Evolutionary conservation across 2,888 invertebrate genomes (phyloP).

Genomic region (Scaptomyza caliginosa): DNA sequence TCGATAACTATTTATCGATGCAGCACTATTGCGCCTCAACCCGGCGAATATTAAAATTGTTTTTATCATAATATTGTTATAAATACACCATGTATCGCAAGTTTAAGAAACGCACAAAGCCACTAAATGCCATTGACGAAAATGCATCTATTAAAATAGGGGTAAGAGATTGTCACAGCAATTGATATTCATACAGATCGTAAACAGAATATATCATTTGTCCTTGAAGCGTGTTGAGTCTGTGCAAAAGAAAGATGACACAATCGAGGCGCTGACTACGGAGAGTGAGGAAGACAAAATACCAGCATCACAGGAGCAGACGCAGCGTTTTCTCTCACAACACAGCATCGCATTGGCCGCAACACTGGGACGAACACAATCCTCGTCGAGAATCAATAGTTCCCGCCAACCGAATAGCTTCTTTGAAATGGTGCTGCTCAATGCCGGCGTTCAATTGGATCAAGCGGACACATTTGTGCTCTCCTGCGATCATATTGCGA

Average conservation of each 20-base stretch:
- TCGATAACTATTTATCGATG: slow-evolving; percentile 22
- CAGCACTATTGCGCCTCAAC: background rate
- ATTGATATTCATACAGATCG: background rate
- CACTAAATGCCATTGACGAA: slow-evolving; percentile 77
- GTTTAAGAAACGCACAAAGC: slow-evolving; percentile 50
- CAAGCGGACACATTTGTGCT: slow-evolving; percentile 80
- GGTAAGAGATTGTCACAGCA: slow-evolving; percentile 49
- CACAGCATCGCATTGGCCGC: slow-evolving; percentile 77
- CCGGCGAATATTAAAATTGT: slow-evolving; percentile 24
- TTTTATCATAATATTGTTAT: background rate
- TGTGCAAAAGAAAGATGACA: slow-evolving; percentile 27
- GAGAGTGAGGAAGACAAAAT: slow-evolving; percentile 82
- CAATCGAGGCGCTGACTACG: slow-evolving; percentile 41
- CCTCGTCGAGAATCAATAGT: slow-evolving; percentile 52
- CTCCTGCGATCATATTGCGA: slow-evolving; percentile 84
- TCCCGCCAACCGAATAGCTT: slow-evolving; percentile 81
- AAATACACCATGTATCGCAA: slow-evolving; percentile 48
- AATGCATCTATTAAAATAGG: slow-evolving; percentile 78
- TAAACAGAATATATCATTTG: background rate
- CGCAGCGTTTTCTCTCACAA: slow-evolving; percentile 83
- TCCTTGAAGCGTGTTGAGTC: slow-evolving; percentile 35
- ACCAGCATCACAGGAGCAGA: slow-evolving; percentile 83
- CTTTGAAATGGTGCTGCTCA: slow-evolving; percentile 81
- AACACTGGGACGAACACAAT: slow-evolving; percentile 79
- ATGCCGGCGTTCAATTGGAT: slow-evolving; percentile 81